Conservation (phyloP, 2,888 invertebrate species). For the Torymus aiolomorphi region DNA sequence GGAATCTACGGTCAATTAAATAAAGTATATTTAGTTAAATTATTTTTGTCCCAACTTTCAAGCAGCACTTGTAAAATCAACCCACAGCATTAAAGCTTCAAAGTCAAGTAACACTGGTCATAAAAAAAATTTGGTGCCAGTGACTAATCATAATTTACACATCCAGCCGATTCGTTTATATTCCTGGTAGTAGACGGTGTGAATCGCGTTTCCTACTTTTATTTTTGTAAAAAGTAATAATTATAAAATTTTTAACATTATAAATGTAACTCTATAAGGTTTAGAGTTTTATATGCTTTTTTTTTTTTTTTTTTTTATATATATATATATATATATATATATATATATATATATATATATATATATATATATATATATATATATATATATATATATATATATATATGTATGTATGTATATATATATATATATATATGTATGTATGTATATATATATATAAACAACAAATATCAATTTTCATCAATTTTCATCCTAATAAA, state of each 20-base stretch:
- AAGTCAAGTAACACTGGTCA: conserved; percentile 60
- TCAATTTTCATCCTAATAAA: conserved; percentile 15
- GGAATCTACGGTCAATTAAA: conserved; percentile 35
- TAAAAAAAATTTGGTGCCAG: conserved; percentile 43
- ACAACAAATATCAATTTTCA: conserved; percentile 27
- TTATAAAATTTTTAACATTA: conserved; percentile 33
- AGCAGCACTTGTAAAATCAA: conserved; percentile 58
- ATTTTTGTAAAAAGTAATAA: conserved; percentile 19
- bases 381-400: conserved; percentile 6
- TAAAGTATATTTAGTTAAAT: conserved; percentile 30
- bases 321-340: conserved; percentile 18
- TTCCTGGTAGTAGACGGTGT: conserved; percentile 48
- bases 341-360: conserved; percentile 13
- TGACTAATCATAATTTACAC: conserved; percentile 42
- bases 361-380: conserved; percentile 28
- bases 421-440: conserved; percentile 18
- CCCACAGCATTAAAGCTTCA: conserved; percentile 64
- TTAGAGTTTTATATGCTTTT: neutral
- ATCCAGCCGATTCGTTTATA: conserved; percentile 43
- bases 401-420: conserved; percentile 41
- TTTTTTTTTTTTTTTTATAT: too few relatives aligned
- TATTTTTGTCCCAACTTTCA: conserved; percentile 34
- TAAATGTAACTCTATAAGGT: conserved; percentile 19
- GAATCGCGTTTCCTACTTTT: conserved; percentile 50
- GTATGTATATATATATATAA: conserved; percentile 4